Conservation (phyloP, 2,888 invertebrate genomes). For the Drosophila yooni region DNA sequence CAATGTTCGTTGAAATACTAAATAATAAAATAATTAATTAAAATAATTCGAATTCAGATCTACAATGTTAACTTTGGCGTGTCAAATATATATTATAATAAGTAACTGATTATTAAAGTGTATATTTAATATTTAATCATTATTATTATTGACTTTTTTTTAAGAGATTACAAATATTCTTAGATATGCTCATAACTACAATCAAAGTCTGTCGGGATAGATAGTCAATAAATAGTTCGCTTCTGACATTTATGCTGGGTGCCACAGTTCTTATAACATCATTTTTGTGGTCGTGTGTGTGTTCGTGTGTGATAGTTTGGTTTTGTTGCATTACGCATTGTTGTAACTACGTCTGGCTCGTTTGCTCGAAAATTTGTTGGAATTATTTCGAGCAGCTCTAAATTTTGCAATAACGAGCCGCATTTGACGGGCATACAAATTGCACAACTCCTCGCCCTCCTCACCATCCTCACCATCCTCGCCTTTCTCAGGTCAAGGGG, state of each 20-base stretch:
- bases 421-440: conserved; percentile 80
- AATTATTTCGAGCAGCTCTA: conserved; percentile 81
- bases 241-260: conserved; percentile 39
- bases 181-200: neutral
- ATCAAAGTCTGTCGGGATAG: too few relatives aligned
- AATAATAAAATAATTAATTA: neutral
- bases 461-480: neutral
- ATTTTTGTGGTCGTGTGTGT: conserved; percentile 19
- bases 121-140: neutral
- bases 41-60: neutral
- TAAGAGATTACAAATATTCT: too few relatives aligned
- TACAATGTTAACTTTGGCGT: too few relatives aligned
- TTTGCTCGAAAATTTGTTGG: conserved; percentile 77
- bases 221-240: neutral
- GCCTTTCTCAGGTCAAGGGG: neutral
- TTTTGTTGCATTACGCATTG: conserved; percentile 18
- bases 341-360: conserved; percentile 69
- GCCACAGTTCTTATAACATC: conserved; percentile 41
- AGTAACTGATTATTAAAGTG: neutral
- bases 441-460: conserved; percentile 47
- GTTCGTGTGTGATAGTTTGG: conserved; percentile 25
- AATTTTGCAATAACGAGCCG: conserved; percentile 79
- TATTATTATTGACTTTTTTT: neutral
- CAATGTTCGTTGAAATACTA: accelerated
- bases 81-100: neutral